Evolutionary conservation across 2,113 vertebrate genomes (phyloP).

Genomic region (Thomomys bottae): DNA sequence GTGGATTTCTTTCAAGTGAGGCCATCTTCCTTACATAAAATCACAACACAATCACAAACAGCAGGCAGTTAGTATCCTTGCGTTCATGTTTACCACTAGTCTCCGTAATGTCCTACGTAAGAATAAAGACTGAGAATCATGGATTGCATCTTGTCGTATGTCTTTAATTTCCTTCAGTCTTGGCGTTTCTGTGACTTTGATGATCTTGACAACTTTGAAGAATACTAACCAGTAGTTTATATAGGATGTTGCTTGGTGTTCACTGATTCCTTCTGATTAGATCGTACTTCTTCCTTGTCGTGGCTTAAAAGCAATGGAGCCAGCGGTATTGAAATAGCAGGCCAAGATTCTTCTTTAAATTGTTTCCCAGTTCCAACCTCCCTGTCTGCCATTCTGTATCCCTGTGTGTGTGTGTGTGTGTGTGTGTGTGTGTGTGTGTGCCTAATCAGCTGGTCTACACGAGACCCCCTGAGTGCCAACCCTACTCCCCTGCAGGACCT

Average conservation of each 20-base stretch:
- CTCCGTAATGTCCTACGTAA: background rate
- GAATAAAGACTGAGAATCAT: background rate
- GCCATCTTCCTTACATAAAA: background rate
- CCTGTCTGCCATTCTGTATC: no score
- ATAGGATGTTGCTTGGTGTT: background rate
- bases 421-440: no score
- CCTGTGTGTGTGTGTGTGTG: no score
- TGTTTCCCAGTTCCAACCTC: no score
- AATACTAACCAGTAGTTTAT: background rate
- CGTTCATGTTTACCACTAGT: background rate
- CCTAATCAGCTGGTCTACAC: no score
- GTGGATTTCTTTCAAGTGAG: background rate
- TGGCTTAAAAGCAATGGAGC: background rate
- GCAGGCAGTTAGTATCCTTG: background rate
- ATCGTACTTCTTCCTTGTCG: background rate
- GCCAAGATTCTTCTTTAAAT: background rate
- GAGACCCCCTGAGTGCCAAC: no score
- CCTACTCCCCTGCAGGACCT: no score
- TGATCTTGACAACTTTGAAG: background rate
- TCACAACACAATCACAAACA: background rate
- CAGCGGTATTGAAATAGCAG: background rate
- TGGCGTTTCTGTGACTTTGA: background rate
- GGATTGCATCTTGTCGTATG: background rate
- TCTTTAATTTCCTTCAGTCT: background rate
- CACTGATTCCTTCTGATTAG: background rate